Evolutionary conservation across 2,888 invertebrate species (phyloP).

Genomic region (Drosophila subsilvestris): DNA sequence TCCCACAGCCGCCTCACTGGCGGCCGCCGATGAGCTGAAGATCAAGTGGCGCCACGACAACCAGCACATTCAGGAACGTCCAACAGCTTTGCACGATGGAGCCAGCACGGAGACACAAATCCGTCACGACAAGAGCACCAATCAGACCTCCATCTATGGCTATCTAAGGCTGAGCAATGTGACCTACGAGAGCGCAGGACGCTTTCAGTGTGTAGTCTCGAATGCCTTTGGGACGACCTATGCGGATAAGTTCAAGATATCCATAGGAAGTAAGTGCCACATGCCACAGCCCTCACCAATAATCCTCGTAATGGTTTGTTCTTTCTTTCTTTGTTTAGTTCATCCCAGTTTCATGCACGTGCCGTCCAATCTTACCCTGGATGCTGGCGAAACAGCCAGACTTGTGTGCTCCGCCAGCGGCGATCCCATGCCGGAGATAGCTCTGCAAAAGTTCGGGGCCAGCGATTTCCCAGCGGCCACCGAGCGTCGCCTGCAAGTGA

Average conservation of each 20-base stretch:
- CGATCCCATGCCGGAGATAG: slow-evolving; percentile 94
- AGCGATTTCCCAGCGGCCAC: slow-evolving; percentile 97
- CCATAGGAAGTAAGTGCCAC: slow-evolving; percentile 89
- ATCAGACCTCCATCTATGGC: slow-evolving; percentile 89
- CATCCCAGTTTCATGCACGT: slow-evolving; percentile 94
- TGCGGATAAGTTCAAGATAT: slow-evolving; percentile 93
- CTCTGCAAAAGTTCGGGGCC: slow-evolving; percentile 96
- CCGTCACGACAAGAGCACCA: slow-evolving; percentile 74
- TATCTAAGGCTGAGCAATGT: slow-evolving; percentile 90
- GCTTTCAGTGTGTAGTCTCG: slow-evolving; percentile 96
- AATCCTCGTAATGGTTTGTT: not conserved
- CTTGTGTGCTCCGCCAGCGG: slow-evolving; percentile 96
- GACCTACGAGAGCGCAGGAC: slow-evolving; percentile 92
- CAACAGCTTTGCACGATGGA: slow-evolving; percentile 56
- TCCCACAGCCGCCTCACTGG: slow-evolving; percentile 88
- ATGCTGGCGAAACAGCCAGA: slow-evolving; percentile 93
- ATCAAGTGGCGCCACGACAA: slow-evolving; percentile 96
- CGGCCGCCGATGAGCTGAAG: slow-evolving; percentile 86
- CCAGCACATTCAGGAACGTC: slow-evolving; percentile 85
- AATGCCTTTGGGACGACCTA: slow-evolving; percentile 96
- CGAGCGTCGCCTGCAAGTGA: slow-evolving; percentile 96
- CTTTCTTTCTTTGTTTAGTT: slow-evolving; percentile 84
- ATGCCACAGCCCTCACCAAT: not conserved
- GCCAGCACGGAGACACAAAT: slow-evolving; percentile 84
- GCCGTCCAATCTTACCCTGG: slow-evolving; percentile 93